These are phyloP conservation scores for Notarius lentiginosus DNA, from an alignment of 2,113 vertebrate species.

Conservation along the genomic window DNA sequence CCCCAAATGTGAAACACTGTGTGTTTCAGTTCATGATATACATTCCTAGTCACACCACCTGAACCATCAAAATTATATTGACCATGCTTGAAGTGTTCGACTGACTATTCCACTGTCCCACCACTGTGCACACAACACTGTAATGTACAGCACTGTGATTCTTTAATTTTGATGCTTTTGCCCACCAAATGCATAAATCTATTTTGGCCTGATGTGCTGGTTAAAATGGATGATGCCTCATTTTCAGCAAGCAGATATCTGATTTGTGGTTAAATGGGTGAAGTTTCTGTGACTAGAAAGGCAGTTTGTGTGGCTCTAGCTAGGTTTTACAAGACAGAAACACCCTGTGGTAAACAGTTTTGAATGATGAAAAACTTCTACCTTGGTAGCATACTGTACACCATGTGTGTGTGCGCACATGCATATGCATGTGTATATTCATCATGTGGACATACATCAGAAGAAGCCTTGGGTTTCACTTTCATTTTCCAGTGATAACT, in stretches of 20 bases:
- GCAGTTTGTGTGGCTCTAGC: background rate
- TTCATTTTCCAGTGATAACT: constrained; percentile 30
- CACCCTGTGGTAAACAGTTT: background rate
- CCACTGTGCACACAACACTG: no score
- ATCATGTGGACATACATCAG: background rate
- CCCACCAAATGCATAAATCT: background rate
- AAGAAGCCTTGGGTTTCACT: background rate
- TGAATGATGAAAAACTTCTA: background rate
- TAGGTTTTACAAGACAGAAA: background rate
- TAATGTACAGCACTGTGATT: no score
- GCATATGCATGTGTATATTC: background rate
- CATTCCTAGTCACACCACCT: no score
- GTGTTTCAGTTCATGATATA: no score
- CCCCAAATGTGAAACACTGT: background rate
- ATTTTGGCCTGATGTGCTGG: background rate
- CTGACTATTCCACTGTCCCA: no score
- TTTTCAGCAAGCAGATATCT: background rate
- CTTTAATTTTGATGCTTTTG: background rate
- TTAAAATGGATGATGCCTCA: background rate
- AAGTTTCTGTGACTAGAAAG: background rate
- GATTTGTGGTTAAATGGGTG: background rate
- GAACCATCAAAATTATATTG: no score
- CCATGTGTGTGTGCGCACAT: background rate
- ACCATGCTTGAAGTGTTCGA: no score
- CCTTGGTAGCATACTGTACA: background rate